A percentile compares a stretch with the other conserved stretches of the same genome.
Evolutionary conservation across 2,888 invertebrate genomes (phyloP).

Genomic region (Leptinotarsa tumamoca): DNA sequence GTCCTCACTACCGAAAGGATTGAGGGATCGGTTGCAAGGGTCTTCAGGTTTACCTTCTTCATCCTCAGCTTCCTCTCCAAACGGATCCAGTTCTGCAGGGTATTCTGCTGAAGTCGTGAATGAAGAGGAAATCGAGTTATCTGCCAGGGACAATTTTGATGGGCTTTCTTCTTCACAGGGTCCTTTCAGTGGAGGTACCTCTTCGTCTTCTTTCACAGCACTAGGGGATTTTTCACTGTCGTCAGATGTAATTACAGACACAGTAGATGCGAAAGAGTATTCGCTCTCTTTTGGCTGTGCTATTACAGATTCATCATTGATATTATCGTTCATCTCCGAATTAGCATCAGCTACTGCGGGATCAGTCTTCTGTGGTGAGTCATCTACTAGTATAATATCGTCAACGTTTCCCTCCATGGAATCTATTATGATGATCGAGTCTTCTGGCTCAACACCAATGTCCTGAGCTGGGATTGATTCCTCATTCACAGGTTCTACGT

Average conservation of each 20-base stretch:
- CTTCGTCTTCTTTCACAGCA: neutral
- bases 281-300: neutral
- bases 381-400: neutral
- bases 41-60: conserved; percentile 50
- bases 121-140: neutral
- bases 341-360: neutral
- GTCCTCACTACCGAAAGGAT: conserved; percentile 58
- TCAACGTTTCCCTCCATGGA: conserved; percentile 24
- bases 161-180: neutral
- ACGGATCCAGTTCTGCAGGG: conserved; percentile 87
- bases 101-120: conserved; percentile 61
- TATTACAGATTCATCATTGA: neutral
- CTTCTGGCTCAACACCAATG: neutral
- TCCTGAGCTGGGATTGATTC: neutral
- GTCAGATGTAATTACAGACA: neutral
- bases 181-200: neutral
- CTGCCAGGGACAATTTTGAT: neutral
- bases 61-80: conserved; percentile 76
- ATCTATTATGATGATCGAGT: conserved; percentile 4
- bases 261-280: neutral
- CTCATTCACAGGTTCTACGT: neutral
- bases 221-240: conserved; percentile 20
- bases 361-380: conserved; percentile 3
- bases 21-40: conserved; percentile 25
- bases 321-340: neutral